These are phyloP conservation scores for Amazona vittata DNA, from an alignment of 2,113 vertebrate genomes.

Conservation along the genomic window DNA sequence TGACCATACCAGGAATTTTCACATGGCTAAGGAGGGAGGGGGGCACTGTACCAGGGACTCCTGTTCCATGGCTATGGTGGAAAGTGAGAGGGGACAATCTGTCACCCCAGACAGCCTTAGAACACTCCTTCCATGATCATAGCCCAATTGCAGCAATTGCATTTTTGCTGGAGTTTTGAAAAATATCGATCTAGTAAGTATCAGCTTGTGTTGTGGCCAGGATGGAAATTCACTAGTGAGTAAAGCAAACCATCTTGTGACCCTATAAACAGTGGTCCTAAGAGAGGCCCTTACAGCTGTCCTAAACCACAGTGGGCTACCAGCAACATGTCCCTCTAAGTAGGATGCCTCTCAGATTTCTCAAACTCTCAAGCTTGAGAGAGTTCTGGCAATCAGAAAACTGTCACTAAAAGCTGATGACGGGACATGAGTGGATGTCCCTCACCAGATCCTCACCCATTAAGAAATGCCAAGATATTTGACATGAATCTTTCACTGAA, in stretches of 20 bases:
- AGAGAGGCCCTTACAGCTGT: background rate
- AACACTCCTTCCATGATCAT: background rate
- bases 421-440: accelerated
- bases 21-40: background rate
- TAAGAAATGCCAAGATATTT: background rate
- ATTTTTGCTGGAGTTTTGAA: background rate
- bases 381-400: background rate
- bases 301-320: background rate
- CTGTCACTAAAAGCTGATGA: background rate
- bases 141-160: background rate
- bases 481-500: background rate
- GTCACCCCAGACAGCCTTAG: background rate
- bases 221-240: background rate
- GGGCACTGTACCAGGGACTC: background rate
- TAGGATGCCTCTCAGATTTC: background rate
- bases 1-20: background rate
- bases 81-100: background rate
- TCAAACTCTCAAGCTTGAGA: background rate
- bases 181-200: background rate
- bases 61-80: background rate
- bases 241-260: background rate
- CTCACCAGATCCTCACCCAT: background rate
- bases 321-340: background rate
- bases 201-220: background rate
- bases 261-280: background rate